A percentile compares a stretch with the other conserved stretches of the same genome.
These are phyloP conservation scores for Pseudococcus longispinus DNA, from an alignment of 2,888 invertebrate genomes.

Conservation along the genomic window DNA sequence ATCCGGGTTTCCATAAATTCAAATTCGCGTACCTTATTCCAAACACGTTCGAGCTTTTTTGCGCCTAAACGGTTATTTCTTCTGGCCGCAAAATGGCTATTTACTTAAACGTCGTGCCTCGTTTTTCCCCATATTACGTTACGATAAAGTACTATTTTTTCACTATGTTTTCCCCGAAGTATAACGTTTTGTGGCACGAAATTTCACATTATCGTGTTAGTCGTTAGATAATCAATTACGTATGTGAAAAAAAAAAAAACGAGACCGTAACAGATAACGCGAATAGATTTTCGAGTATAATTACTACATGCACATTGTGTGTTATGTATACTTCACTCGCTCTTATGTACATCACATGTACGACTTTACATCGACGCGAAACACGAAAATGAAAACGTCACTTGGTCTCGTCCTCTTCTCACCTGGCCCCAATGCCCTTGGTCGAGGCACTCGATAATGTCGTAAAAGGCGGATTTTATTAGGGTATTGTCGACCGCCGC, in stretches of 20 bases:
- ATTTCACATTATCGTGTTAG: conserved; percentile 9
- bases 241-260: conserved; percentile 23
- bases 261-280: conserved; percentile 34
- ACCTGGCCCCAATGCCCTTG: background rate
- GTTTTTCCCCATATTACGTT: background rate
- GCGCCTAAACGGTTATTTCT: background rate
- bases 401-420: background rate
- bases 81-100: background rate
- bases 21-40: background rate
- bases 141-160: background rate
- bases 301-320: conserved; percentile 10
- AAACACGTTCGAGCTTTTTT: background rate
- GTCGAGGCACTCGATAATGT: background rate
- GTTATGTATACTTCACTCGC: background rate
- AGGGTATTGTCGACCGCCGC: background rate
- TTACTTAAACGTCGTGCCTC: background rate
- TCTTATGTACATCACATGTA: background rate
- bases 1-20: background rate
- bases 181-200: conserved; percentile 6
- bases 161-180: background rate
- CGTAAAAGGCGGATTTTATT: background rate
- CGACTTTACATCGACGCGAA: background rate
- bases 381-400: background rate
- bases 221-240: conserved; percentile 28
- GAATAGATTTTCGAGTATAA: conserved; percentile 35